Percentiles rank a stretch among this genome's conserved stretches.
phyloP scores from a whole-genome alignment of 2,113 vertebrate species.

The Pyxicephalus adspersus region DNA sequence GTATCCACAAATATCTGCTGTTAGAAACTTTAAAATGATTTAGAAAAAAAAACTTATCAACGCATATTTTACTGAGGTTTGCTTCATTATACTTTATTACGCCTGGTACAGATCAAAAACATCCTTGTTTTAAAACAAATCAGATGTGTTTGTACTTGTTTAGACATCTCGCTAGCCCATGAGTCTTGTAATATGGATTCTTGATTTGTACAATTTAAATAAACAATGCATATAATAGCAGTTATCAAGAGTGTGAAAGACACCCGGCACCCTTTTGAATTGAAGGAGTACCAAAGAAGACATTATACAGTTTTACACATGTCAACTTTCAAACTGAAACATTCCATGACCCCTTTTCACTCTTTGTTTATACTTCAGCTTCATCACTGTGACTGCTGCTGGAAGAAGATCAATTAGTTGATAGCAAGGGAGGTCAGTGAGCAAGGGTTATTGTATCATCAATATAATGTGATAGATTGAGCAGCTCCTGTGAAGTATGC shows the following conservation, averaged over 20 bases:
- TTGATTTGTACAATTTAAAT: not conserved
- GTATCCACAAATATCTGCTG: too few relatives aligned
- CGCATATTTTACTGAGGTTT: too few relatives aligned
- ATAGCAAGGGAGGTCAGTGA: conserved; percentile 52
- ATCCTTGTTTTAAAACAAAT: too few relatives aligned
- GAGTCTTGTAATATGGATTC: not conserved
- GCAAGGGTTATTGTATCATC: conserved; percentile 53
- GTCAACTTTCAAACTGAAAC: conserved; percentile 36
- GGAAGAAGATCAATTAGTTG: conserved; percentile 55
- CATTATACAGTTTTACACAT: conserved; percentile 27
- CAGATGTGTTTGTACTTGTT: too few relatives aligned
- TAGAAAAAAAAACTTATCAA: too few relatives aligned
- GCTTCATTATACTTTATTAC: too few relatives aligned
- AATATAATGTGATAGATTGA: conserved; percentile 46
- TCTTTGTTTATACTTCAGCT: conserved; percentile 49
- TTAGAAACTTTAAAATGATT: too few relatives aligned
- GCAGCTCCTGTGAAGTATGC: conserved; percentile 33
- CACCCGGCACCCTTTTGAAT: not conserved
- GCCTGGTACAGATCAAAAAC: too few relatives aligned
- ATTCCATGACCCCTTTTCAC: conserved; percentile 44
- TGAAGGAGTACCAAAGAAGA: not conserved
- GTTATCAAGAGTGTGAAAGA: not conserved
- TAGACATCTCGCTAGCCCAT: too few relatives aligned
- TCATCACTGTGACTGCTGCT: conserved; percentile 48
- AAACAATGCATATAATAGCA: not conserved